phyloP scores from a whole-genome alignment of 2,888 invertebrate genomes.

The Saturnia pavonia region DNA sequence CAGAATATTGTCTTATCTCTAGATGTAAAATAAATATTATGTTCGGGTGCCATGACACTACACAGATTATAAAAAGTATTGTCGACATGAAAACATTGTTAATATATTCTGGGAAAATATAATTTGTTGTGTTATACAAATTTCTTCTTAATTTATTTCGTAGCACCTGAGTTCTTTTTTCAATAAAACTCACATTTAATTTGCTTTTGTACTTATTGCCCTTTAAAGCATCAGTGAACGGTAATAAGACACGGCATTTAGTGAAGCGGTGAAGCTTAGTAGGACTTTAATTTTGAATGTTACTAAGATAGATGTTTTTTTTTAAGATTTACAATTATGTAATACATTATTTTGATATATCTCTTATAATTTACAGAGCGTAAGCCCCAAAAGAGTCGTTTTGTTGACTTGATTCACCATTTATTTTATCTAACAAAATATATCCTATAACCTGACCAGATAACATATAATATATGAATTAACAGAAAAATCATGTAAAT shows the following conservation, averaged over 20 bases:
- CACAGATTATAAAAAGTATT: background rate
- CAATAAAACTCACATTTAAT: background rate
- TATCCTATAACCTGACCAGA: too few species aligned
- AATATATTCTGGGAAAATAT: background rate
- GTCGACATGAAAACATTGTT: background rate
- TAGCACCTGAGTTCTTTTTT: too few species aligned
- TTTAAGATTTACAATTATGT: too few species aligned
- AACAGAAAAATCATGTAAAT: too few species aligned
- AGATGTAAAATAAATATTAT: background rate
- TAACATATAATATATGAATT: too few species aligned
- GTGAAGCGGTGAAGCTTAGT: background rate
- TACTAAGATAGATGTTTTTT: too few species aligned
- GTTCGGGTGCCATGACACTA: background rate
- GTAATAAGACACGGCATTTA: background rate
- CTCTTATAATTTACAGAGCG: too few species aligned
- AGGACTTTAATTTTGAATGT: background rate
- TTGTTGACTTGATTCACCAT: too few species aligned
- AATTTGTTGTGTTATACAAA: background rate
- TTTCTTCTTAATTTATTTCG: background rate
- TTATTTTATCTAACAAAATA: too few species aligned
- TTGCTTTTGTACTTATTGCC: background rate
- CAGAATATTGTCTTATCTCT: background rate
- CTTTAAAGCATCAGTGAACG: too few species aligned
- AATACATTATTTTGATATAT: too few species aligned
- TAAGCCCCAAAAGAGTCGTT: too few species aligned